Conservation (phyloP, 2,113 vertebrate genomes). For the Serinus canaria region DNA sequence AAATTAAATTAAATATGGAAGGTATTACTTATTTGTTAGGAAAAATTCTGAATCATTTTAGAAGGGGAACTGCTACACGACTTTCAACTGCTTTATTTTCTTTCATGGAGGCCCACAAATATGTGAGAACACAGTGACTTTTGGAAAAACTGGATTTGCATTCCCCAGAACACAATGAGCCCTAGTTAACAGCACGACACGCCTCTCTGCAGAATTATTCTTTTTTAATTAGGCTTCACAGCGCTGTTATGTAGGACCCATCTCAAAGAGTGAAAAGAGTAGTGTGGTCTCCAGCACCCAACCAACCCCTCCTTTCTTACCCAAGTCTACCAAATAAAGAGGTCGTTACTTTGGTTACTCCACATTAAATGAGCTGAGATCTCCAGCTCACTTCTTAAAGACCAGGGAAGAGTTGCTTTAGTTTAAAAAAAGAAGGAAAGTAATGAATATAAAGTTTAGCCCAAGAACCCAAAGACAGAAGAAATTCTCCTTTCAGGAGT, state of each 20-base stretch:
- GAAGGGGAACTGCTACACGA: background rate
- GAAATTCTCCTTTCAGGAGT: conserved; percentile 63
- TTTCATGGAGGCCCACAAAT: background rate
- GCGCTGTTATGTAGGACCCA: background rate
- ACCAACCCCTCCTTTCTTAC: background rate
- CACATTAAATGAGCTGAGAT: background rate
- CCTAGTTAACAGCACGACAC: background rate
- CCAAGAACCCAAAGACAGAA: conserved; percentile 50
- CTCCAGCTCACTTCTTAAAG: background rate
- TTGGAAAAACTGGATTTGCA: conserved; percentile 12
- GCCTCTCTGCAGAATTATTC: background rate
- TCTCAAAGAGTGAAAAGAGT: background rate
- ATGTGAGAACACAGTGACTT: background rate
- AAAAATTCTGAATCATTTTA: background rate
- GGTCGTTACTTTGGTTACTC: background rate
- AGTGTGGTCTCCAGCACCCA: background rate
- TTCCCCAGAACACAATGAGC: background rate
- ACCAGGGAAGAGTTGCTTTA: background rate
- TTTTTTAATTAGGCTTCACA: background rate
- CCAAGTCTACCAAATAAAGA: background rate
- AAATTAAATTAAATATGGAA: background rate
- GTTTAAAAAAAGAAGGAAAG: conserved; percentile 48
- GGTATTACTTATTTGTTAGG: background rate
- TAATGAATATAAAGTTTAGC: conserved; percentile 37
- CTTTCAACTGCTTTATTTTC: background rate